Evolutionary conservation across 2,113 vertebrate genomes (phyloP), one percentile per base, ranked within the genome.

Genomic region (Tachysurus fulvidraco): DNA sequence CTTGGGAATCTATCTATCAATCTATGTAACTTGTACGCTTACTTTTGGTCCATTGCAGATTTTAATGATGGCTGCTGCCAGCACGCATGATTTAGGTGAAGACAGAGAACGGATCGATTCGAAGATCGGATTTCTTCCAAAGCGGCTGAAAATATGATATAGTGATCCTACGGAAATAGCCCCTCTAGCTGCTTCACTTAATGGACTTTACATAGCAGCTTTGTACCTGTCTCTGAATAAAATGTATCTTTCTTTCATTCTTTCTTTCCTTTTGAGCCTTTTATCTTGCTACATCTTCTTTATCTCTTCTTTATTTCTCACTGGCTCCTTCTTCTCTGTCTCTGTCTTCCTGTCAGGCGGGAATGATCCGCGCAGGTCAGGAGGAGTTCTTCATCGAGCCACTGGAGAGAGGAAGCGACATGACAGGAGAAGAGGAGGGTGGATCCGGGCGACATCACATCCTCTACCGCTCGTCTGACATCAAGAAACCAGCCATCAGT

Each of bases 351-450:
- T 93, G 81, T 82, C 93, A 97, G 97, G 97, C 97, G 88, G 97
- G 97, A 78, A 95, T 97, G 95, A 97, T 97, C 81, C 96, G 96
- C 60, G 95, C 95, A 25, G 95, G 96, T 85, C 94, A 96, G 91
- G 96, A 97, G 36, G 96, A 97, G 91, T 97, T 96, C 94, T 97
- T 97, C 93, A 97, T 97, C 2, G 97, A 97, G 83, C 97, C 97
- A 17, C 89, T 97, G 93, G 94, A 96, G 91, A 94, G 93, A 83
- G 95, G 95, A 21, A 81, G 62, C 14, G 81, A 89, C 28, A n/a
- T 88, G 87, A 88, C 90, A 91, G 89, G 85, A 0, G 93, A 94
- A 12, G 93, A 94, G 84, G 95, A 95, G 23, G 92, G 92, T 0
- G 96, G 88, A 55, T 74, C 74, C 10, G 91, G 96, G 80, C 94